A percentile compares a stretch with the other conserved stretches of the same genome.
Conservation (phyloP, 2,888 invertebrate species). For the Agriopis aurantiaria region DNA sequence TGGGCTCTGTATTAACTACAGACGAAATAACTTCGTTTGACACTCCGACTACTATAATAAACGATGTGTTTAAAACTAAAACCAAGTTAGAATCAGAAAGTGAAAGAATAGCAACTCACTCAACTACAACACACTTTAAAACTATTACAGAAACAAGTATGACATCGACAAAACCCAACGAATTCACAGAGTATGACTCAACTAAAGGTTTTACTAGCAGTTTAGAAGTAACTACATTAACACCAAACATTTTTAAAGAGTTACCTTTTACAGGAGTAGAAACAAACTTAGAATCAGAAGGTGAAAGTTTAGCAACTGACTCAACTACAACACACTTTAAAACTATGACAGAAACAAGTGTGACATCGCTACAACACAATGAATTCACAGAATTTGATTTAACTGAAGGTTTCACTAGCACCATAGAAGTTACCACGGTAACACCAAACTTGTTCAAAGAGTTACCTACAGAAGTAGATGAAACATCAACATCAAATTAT, state of each 20-base stretch:
- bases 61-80: neutral
- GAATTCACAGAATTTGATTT: neutral
- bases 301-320: neutral
- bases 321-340: neutral
- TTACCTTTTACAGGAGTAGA: neutral
- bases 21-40: neutral
- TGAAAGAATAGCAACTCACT: neutral
- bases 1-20: neutral
- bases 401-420: neutral
- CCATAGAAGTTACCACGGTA: neutral
- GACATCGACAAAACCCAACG: neutral
- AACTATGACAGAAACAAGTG: neutral
- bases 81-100: neutral
- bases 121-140: neutral
- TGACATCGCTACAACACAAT: neutral
- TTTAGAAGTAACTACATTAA: neutral
- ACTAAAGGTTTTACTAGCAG: neutral
- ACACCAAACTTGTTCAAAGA: neutral
- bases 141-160: conserved; percentile 1
- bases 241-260: neutral
- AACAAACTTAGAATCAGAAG: neutral
- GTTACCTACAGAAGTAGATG: neutral
- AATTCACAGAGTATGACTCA: neutral
- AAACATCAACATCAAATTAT: neutral
- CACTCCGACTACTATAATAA: neutral